These are phyloP conservation scores for Bombus waltoni DNA, from an alignment of 1,140 invertebrate species.

Conservation along the genomic window DNA sequence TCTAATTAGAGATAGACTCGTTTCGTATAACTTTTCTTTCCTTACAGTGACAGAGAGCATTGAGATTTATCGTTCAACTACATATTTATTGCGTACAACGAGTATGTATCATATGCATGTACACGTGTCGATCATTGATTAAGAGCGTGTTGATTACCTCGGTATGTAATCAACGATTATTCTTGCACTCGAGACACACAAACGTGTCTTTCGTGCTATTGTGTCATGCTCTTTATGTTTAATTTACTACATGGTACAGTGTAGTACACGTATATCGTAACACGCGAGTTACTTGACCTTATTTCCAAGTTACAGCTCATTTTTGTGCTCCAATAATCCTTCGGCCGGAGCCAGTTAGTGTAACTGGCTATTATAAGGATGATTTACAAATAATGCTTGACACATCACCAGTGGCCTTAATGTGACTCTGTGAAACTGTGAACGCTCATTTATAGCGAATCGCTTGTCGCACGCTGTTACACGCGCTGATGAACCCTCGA, in stretches of 20 bases:
- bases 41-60: background rate
- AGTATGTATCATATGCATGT: no score
- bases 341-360: background rate
- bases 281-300: background rate
- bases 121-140: background rate
- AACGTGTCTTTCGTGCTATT: background rate
- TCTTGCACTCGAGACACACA: background rate
- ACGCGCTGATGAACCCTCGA: background rate
- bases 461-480: background rate
- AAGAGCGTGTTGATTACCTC: background rate
- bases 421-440: background rate
- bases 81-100: background rate
- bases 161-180: background rate
- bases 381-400: constrained; percentile 6
- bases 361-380: background rate
- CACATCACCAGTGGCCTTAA: background rate
- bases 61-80: background rate
- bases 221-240: background rate
- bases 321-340: constrained; percentile 20
- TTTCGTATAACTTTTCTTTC: no score
- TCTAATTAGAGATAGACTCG: no score
- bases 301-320: background rate
- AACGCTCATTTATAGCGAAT: background rate
- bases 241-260: background rate
- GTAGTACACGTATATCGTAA: background rate